Conservation (phyloP, 2,797 vertebrate species). For the Eulemur coronatus region DNA sequence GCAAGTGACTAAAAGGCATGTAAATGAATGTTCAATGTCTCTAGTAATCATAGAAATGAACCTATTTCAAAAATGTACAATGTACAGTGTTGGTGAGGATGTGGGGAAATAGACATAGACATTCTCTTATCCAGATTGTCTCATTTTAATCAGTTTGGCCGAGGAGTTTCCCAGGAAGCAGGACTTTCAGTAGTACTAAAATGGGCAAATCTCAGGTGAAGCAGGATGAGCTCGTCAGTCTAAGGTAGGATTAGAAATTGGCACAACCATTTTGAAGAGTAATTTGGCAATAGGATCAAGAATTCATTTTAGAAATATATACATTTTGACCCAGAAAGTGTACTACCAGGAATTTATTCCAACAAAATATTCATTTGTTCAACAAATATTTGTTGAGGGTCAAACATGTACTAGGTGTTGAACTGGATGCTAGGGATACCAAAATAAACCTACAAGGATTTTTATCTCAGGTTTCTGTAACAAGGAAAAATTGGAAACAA, state of each 20-base stretch:
- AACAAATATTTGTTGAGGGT: not conserved
- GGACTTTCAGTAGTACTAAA: not conserved
- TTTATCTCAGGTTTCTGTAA: not conserved
- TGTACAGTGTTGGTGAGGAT: not conserved
- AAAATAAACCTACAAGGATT: not conserved
- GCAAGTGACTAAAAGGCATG: not conserved
- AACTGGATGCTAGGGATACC: not conserved
- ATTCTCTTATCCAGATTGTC: not conserved
- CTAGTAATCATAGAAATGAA: not conserved
- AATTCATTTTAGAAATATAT: not conserved
- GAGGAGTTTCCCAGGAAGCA: not conserved
- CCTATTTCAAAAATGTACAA: not conserved
- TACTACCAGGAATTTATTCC: not conserved
- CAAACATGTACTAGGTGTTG: not conserved
- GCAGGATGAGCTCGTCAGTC: not conserved
- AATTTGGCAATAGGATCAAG: not conserved
- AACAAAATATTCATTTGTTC: not conserved
- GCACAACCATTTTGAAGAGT: not conserved
- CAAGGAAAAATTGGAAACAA: not conserved
- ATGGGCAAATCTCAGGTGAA: not conserved
- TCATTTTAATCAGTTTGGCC: not conserved
- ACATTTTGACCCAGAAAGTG: not conserved
- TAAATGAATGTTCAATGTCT: constrained; percentile 13
- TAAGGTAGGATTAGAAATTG: not conserved
- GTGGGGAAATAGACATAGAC: not conserved